Evolutionary conservation across 2,797 vertebrate species (phyloP).

Genomic region (Esox masquinongy): DNA sequence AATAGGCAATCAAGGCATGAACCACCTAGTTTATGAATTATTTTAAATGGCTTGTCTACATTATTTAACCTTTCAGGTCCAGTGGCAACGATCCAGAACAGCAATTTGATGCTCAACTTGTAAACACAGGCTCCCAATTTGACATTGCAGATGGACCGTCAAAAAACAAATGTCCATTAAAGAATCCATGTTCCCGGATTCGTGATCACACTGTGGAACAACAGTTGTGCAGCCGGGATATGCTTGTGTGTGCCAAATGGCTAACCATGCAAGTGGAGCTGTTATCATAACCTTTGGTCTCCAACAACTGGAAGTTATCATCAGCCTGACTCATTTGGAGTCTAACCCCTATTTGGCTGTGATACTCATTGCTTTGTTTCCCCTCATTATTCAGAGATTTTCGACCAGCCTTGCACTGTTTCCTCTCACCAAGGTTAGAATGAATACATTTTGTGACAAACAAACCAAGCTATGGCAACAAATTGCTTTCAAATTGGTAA

Average conservation of each 20-base stretch:
- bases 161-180: slow-evolving; percentile 38
- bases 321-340: slow-evolving; percentile 42
- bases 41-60: slow-evolving; percentile 1
- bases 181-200: slow-evolving; percentile 31
- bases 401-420: slow-evolving; percentile 30
- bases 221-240: slow-evolving; percentile 39
- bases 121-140: slow-evolving; percentile 41
- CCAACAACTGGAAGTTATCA: slow-evolving; percentile 56
- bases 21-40: too few species aligned
- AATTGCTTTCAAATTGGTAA: slow-evolving; percentile 29
- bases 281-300: slow-evolving; percentile 42
- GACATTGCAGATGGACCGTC: slow-evolving; percentile 25
- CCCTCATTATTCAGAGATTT: neutral
- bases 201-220: neutral
- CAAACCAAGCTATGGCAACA: slow-evolving; percentile 35
- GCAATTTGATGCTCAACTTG: slow-evolving; percentile 41
- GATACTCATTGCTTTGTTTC: slow-evolving; percentile 19
- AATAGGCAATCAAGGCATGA: too few species aligned
- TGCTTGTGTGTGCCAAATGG: slow-evolving; percentile 47
- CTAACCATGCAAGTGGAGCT: slow-evolving; percentile 11
- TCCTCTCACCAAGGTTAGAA: slow-evolving; percentile 14
- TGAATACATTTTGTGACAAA: slow-evolving; percentile 36
- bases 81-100: slow-evolving; percentile 12
- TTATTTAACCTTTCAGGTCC: slow-evolving; percentile 29
- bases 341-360: slow-evolving; percentile 52